Evolutionary conservation across 2,888 invertebrate species (phyloP), one percentile per base, ranked within the genome.

Genomic region (Pammene aurita): DNA sequence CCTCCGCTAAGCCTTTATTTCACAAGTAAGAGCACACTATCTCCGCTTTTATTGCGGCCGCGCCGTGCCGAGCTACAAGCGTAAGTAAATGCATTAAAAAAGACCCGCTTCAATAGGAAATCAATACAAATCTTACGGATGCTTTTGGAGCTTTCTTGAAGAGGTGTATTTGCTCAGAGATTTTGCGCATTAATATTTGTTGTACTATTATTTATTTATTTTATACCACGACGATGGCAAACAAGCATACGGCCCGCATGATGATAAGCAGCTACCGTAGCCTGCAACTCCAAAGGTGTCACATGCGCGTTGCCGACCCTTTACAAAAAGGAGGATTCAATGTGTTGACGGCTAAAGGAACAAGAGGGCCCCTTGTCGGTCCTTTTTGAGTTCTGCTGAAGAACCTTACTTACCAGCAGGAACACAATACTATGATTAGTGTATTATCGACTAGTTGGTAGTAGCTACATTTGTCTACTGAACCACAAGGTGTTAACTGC

Each of bases 1-100:
- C 86, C 88, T 81, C 85, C 80, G 86, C 86, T 91, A 90, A 92
- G 90, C 91, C 91, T 92, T 91, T 91, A 89, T 88, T 90, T 90
- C 88, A 86, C 80, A 86, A 88, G 84, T 81, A 83, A 79, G 74
- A 81, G 84, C 85, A 88, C 89, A 91, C 90, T 91, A 91, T 91
- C 87, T 85, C 77, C 78, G 84, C 86, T 89, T 89, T 89, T 88
- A 89, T 87, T 86, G 85, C 82, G 83, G 79, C 78, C 82, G 78
- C 80, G 79, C 78, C 79, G 80, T 73, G 35, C 62, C 57, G 63
- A 82, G 80, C 76, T 79, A 78, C 79, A 78, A 77, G 81, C 78
- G 79, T 79, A 81, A 84, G 79, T 82, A 84, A 85, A 87, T 84
- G 80, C 78, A 84, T 84, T 84, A 81, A 85, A 82, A 75, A 76